These are phyloP conservation scores for Nycteola revayana DNA, from an alignment of 2,888 invertebrate genomes.

Conservation along the genomic window DNA sequence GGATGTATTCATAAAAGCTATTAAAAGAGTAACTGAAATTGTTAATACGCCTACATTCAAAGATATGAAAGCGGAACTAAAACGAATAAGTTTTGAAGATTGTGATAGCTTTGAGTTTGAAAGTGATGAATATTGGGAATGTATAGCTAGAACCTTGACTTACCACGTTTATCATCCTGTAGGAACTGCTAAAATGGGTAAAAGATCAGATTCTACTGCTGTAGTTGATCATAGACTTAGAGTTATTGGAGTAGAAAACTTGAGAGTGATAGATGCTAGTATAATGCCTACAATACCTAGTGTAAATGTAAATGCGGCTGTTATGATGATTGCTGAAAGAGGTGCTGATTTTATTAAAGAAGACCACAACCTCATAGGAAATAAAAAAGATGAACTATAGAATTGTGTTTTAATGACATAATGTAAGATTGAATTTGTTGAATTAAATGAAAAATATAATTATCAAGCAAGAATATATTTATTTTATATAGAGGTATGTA, in stretches of 20 bases:
- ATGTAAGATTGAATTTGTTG: too few species aligned
- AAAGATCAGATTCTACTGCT: constrained; percentile 41
- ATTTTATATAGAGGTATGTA: too few species aligned
- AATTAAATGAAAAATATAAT: too few species aligned
- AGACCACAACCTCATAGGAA: constrained; percentile 35
- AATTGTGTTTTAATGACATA: not conserved
- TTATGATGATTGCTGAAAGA: constrained; percentile 72
- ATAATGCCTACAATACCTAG: constrained; percentile 72
- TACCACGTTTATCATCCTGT: constrained; percentile 72
- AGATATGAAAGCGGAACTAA: constrained; percentile 50
- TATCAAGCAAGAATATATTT: too few species aligned
- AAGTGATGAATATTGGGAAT: constrained; percentile 67
- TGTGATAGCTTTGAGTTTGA: constrained; percentile 56
- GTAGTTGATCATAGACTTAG: constrained; percentile 59
- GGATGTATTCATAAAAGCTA: constrained; percentile 49
- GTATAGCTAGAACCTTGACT: constrained; percentile 66
- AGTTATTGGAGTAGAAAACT: constrained; percentile 50
- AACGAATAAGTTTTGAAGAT: constrained; percentile 53
- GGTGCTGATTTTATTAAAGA: constrained; percentile 68
- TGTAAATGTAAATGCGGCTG: constrained; percentile 66
- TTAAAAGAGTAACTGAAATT: constrained; percentile 59
- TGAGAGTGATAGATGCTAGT: constrained; percentile 69
- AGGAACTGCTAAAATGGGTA: constrained; percentile 72
- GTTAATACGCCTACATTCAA: constrained; percentile 57
- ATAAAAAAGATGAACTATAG: constrained; percentile 54